phyloP scores from a whole-genome alignment of 2,888 invertebrate species.

The Colletes collaris region DNA sequence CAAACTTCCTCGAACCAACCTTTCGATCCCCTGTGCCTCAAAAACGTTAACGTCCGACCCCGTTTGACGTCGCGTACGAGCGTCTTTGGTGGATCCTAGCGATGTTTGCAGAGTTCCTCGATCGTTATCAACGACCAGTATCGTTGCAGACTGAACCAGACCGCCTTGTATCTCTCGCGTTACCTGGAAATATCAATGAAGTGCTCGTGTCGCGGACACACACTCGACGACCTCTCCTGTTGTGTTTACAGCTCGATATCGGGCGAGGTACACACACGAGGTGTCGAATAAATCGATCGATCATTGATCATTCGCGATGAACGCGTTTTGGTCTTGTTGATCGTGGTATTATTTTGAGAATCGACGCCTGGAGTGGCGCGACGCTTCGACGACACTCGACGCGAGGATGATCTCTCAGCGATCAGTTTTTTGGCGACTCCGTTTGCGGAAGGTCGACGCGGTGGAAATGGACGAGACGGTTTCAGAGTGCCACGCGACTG shows the following conservation, averaged over 20 bases:
- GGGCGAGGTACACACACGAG: background rate
- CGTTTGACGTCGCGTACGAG: too few species aligned
- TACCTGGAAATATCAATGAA: constrained; percentile 50
- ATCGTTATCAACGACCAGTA: constrained; percentile 41
- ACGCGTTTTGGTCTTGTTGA: too few species aligned
- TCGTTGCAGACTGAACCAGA: constrained; percentile 45
- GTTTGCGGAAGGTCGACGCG: too few species aligned
- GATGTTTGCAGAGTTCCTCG: background rate
- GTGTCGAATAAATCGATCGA: background rate
- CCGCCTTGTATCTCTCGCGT: background rate
- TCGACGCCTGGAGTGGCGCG: too few species aligned
- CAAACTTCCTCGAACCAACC: background rate
- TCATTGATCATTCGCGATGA: background rate
- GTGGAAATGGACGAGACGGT: background rate
- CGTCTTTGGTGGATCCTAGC: too few species aligned
- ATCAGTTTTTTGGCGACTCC: too few species aligned
- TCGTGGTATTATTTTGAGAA: too few species aligned
- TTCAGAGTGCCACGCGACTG: constrained; percentile 38
- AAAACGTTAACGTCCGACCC: too few species aligned
- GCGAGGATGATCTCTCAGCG: too few species aligned
- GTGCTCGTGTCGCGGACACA: background rate
- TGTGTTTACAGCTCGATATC: constrained; percentile 13
- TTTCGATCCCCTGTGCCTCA: too few species aligned
- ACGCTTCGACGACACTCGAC: too few species aligned
- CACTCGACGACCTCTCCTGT: constrained; percentile 16